Base-by-base conservation (phyloP, 2,888 invertebrate species). In the Venusia cambrica region DNA sequence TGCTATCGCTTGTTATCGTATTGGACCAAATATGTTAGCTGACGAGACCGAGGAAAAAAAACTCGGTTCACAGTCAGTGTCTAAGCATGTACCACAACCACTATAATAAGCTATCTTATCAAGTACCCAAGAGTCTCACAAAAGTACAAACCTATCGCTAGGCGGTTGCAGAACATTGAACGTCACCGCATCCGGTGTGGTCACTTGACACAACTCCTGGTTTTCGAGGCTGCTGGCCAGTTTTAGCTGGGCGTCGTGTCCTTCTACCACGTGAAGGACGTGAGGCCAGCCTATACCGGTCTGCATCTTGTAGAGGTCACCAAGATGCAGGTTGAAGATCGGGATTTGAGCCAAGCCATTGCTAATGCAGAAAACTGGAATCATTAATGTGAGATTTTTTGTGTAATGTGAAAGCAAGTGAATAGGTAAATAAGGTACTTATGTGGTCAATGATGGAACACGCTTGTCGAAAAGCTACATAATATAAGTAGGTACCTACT, bases 261-360 rank as follows among this genome's bases (percentile, higher is more conserved):
- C 81, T 29, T 58, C 57, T 0, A 59, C 61, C 1, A 84, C 73
- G 4, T 61, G 35, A 7, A 87, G 51, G 2, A 45, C 19, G 4
- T 62, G 45, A 0, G 85, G 85, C 79, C 76, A 79, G 1, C 80
- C 84, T 14, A 77, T 47, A 0, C 85, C 85, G 17, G 62, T 60
- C 38, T 79, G 78, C 63, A 81, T 70, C 9, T 61, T 57, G 9
- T 79, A 55, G 1, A 70, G 58, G 41, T 75, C 68, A 1, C 59
- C 51, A 21, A 79, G 45, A 1, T 55, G 39, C 4, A 81, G 36
- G 9, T 58, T 56, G 24, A 53, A 57, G 1, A 60, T 45, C 2
- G 52, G 13, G 17, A 48, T 45, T 33, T 54, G 54, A 2, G 57
- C 43, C 4, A 28, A 12, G 3, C 38, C 58, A 10, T 31, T 33